Evolutionary conservation across 2,888 invertebrate genomes (phyloP).

Genomic region (Epinotia bilunana): DNA sequence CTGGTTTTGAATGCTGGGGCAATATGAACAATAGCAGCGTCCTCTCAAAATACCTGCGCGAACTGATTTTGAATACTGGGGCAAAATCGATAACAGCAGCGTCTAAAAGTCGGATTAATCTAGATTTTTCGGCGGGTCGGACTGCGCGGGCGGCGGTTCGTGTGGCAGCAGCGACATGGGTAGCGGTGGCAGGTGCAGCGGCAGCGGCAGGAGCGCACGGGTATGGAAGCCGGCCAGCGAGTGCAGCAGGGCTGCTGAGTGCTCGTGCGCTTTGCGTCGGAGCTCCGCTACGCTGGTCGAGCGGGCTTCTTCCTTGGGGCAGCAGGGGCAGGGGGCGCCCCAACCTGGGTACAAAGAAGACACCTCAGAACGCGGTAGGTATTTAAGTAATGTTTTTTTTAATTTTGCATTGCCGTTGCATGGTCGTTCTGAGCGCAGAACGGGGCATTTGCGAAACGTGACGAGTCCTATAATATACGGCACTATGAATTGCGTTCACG

Average conservation of each 20-base stretch:
- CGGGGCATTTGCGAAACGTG: too few species aligned
- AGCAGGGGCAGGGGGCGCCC: slow-evolving; percentile 91
- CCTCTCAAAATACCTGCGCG: too few species aligned
- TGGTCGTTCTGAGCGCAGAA: too few species aligned
- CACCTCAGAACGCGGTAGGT: background rate
- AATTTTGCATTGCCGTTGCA: too few species aligned
- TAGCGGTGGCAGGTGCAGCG: slow-evolving; percentile 70
- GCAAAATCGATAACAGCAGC: too few species aligned
- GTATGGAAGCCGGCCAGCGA: slow-evolving; percentile 88
- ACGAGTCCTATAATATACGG: too few species aligned
- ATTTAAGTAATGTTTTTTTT: too few species aligned
- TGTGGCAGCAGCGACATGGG: slow-evolving; percentile 65
- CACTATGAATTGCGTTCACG: too few species aligned
- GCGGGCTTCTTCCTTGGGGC: slow-evolving; percentile 90
- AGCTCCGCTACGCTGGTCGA: slow-evolving; percentile 96
- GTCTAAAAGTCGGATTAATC: slow-evolving; percentile 55
- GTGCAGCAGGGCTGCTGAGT: slow-evolving; percentile 94
- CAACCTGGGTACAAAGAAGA: slow-evolving; percentile 81
- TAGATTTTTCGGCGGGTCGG: slow-evolving; percentile 68
- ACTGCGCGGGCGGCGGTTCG: slow-evolving; percentile 52
- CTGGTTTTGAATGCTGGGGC: too few species aligned
- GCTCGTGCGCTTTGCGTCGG: slow-evolving; percentile 96
- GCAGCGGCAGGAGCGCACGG: slow-evolving; percentile 80
- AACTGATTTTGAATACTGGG: too few species aligned
- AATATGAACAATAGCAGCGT: too few species aligned